Base-by-base conservation (phyloP, 2,797 vertebrate species). In the Bovichtus variegatus region DNA sequence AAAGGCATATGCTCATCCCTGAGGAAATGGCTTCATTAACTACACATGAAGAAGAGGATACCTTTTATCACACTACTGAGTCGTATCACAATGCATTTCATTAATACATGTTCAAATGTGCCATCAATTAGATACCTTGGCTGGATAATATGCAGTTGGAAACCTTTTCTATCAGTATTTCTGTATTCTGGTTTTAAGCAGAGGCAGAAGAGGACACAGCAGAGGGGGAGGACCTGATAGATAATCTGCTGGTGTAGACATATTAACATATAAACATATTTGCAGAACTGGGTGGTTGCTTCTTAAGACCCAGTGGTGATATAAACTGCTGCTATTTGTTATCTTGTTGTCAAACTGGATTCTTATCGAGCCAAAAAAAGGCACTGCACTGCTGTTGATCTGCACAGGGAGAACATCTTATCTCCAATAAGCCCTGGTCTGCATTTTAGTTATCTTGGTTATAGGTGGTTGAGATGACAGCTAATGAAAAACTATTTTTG, bases 401-500 rank as follows among this genome's bases (percentile, higher is more conserved):
- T 21, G 54, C 18, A 53, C 29, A 16, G 10, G 66, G 13, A 59
- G 25, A 25, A 47, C 60, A 59, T 16, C 6, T 60, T 49, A 25
- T 58, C 47, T 69, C 41, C 13, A n/a, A 27, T 38, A n/a, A 60
- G 50, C 16, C 4, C 23, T 57, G 61, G 23, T 47, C 44, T 74
- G 15, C 38, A 5, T 60, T 9, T 13, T 57, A 4, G 29, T 50
- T 71, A 36, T 70, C 27, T 62, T 6, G 15, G 18, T 34, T 43
- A 49, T 9, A 54, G 16, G 21, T 7, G n/a, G 18, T 21, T 51
- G 27, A 18, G 71, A 36, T 60, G 63, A 66, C 23, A 23, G 66
- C 63, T 63, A n/a, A 81, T 41, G n/a, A 80, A 73, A 84, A 74
- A 25, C 16, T 54, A 47, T 59, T 16, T 74, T 34, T 76, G 73